Evolutionary conservation across 2,797 vertebrate genomes (phyloP).

Genomic region (Myripristis jacobus): DNA sequence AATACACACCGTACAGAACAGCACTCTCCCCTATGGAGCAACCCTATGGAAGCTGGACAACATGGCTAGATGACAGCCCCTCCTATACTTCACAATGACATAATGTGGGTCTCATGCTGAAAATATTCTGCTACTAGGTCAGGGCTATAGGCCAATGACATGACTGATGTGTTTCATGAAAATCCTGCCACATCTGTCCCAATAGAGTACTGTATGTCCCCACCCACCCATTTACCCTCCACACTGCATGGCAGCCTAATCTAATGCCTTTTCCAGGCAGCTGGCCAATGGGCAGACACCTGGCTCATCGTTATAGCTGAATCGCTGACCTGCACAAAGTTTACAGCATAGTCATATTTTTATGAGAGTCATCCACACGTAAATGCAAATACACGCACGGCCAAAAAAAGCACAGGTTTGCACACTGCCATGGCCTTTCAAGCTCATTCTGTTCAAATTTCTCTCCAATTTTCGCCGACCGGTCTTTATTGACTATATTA

Average conservation of each 20-base stretch:
- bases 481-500: slow-evolving; percentile 45
- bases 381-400: slow-evolving; percentile 5
- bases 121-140: slow-evolving; percentile 51
- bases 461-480: slow-evolving; percentile 4
- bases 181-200: slow-evolving; percentile 51
- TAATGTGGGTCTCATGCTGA: slow-evolving; percentile 38
- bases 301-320: slow-evolving; percentile 63
- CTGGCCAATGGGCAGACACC: slow-evolving; percentile 65
- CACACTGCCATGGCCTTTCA: background rate
- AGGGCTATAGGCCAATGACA: slow-evolving; percentile 27
- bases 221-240: slow-evolving; percentile 10
- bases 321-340: slow-evolving; percentile 65
- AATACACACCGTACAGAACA: background rate
- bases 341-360: slow-evolving; percentile 42
- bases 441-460: slow-evolving; percentile 43
- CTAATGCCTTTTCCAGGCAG: slow-evolving; percentile 71
- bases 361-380: slow-evolving; percentile 30
- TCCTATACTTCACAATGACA: slow-evolving; percentile 44
- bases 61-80: slow-evolving; percentile 16
- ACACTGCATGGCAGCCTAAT: slow-evolving; percentile 45
- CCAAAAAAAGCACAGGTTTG: background rate
- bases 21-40: slow-evolving; percentile 3
- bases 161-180: slow-evolving; percentile 69
- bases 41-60: slow-evolving; percentile 24
- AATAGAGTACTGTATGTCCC: slow-evolving; percentile 13